phyloP scores from a whole-genome alignment of 2,113 vertebrate species.

The Leuciscus idus region DNA sequence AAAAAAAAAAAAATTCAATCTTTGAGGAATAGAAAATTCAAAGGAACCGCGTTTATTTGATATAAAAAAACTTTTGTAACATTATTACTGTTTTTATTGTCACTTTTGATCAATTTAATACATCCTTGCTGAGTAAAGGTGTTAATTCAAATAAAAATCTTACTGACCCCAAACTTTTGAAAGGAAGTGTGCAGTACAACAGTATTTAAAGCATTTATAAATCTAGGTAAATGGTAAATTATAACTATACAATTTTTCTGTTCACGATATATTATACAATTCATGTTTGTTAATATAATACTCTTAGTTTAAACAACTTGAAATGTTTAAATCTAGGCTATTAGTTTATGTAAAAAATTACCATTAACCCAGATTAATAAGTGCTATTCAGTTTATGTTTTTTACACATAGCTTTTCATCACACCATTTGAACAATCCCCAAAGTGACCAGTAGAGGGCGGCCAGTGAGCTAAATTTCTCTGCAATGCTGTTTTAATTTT shows the following conservation, averaged over 20 bases:
- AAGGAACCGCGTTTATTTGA: not conserved
- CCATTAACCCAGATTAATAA: too few species aligned
- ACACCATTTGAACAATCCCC: not conserved
- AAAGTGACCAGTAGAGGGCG: slow-evolving; percentile 39
- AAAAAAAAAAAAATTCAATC: too few species aligned
- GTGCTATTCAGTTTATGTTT: not conserved
- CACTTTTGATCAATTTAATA: not conserved
- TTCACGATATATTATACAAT: not conserved
- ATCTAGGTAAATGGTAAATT: not conserved
- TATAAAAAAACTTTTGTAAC: not conserved
- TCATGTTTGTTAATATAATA: not conserved
- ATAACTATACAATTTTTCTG: not conserved
- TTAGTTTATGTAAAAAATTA: not conserved
- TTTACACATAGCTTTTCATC: not conserved
- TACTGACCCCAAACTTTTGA: not conserved
- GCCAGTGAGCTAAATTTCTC: not conserved
- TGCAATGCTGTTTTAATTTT: not conserved
- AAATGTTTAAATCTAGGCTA: not conserved
- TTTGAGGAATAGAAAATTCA: not conserved
- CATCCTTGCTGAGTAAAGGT: not conserved
- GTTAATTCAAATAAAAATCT: not conserved
- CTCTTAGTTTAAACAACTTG: not conserved
- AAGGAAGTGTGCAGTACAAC: not conserved
- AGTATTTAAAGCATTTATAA: not conserved
- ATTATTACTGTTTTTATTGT: not conserved